Base-by-base conservation (phyloP, 2,888 invertebrate species). In the Dynastes grantii region DNA sequence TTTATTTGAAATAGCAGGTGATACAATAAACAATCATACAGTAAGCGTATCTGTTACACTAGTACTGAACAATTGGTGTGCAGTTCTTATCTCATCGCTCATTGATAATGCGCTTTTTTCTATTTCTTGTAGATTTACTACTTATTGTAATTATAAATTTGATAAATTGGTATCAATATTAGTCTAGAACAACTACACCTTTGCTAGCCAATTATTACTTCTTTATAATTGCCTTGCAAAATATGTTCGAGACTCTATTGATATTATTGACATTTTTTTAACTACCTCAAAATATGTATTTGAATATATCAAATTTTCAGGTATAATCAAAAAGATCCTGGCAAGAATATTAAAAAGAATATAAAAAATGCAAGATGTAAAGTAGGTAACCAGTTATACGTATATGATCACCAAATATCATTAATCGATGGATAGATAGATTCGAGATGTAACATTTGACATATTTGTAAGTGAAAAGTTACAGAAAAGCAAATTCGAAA, bases 181-280 rank as follows among this genome's bases (percentile, higher is more conserved):
- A n/a, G 71, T 71, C 71, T 58, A 58, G 71, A 71, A 71, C 71
- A 71, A 71, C 55, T 58, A 71, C 37, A 58, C 71, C 71, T 55
- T 58, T 58, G 55, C 55, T n/a, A n/a, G 29, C 9, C 40, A 55
- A 71, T 58, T 71, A 71, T 67, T 45, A 37, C 32, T 37, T 71
- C 32, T 40, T 55, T 58, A 40, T 32, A 37, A 32, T 55, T 55
- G 58, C 16, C 22, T 55, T 22, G 55, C 58, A 71, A 40, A 16
- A 68, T 4, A n/a, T 71, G 58, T 71, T 71, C 71, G 71, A 71
- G 71, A 71, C 71, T 71, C 55, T 16, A 58, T 71, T 71, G 71
- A 71, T 71, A 71, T 71, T 71, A 58, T 58, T 55, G 32, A 71
- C 6, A 51, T 71, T 71, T 71, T 70, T 71, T 71, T 29, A 58